Evolutionary conservation across 2,797 vertebrate species (phyloP).

Genomic region (Enteromius fasciolatus): DNA sequence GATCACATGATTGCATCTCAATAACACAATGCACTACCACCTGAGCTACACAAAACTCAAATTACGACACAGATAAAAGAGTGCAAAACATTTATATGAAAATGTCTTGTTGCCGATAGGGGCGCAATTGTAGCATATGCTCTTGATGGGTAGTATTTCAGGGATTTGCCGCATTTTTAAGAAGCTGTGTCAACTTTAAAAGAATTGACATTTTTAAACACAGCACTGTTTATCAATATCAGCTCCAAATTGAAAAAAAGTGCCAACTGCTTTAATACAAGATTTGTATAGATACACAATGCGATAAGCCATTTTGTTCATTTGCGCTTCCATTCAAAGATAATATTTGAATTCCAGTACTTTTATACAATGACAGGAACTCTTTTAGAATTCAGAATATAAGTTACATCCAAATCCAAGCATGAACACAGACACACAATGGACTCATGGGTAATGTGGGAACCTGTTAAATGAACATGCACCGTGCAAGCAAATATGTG

Average conservation of each 20-base stretch:
- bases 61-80: too few relatives aligned
- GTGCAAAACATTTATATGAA: too few relatives aligned
- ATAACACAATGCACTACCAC: too few relatives aligned
- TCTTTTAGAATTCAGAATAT: not conserved
- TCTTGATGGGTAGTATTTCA: too few relatives aligned
- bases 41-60: too few relatives aligned
- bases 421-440: not conserved
- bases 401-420: not conserved
- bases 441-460: constrained; percentile 27
- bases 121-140: too few relatives aligned
- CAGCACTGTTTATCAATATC: too few relatives aligned
- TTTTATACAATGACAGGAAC: not conserved
- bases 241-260: not conserved
- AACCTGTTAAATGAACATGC: constrained; percentile 16
- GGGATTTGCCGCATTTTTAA: too few relatives aligned
- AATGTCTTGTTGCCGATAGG: too few relatives aligned
- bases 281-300: not conserved
- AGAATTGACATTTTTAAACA: too few relatives aligned
- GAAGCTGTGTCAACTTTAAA: too few relatives aligned
- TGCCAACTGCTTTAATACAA: not conserved
- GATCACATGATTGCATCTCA: too few relatives aligned
- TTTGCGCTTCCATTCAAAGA: not conserved
- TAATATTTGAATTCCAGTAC: not conserved
- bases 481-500: constrained; percentile 28
- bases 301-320: not conserved